phyloP scores from a whole-genome alignment of 1,140 invertebrate genomes.

The Saccostrea echinata region DNA sequence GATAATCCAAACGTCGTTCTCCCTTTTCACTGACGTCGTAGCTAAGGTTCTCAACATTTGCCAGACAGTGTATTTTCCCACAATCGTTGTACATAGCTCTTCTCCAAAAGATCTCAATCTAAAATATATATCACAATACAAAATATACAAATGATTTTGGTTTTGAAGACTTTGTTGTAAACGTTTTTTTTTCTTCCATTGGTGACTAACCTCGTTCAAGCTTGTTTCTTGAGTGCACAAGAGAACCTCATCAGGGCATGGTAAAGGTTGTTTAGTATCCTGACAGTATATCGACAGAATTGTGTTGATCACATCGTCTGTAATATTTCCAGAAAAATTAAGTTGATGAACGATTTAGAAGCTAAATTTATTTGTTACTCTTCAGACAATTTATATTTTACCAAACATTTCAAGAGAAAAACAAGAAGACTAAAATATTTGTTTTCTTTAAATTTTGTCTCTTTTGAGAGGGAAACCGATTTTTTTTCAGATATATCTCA shows the following conservation, averaged over 20 bases:
- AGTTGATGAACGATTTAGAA: too few species aligned
- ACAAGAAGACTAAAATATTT: too few species aligned
- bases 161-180: not conserved
- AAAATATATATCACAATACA: not conserved
- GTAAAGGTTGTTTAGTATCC: constrained; percentile 64
- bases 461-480: too few species aligned
- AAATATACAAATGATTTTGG: not conserved
- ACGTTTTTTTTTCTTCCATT: not conserved
- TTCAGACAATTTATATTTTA: too few species aligned
- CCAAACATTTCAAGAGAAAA: too few species aligned
- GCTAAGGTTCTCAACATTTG: constrained; percentile 66
- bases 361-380: too few species aligned
- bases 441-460: too few species aligned
- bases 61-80: constrained; percentile 67
- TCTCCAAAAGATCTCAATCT: constrained; percentile 68
- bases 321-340: constrained; percentile 20
- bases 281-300: constrained; percentile 70
- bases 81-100: constrained; percentile 58
- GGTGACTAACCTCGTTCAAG: constrained; percentile 68
- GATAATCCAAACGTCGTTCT: constrained; percentile 64
- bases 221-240: constrained; percentile 73
- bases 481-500: too few species aligned
- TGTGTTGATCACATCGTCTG: constrained; percentile 69
- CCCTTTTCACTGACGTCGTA: constrained; percentile 66
- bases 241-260: constrained; percentile 73